Evolutionary conservation across 2,888 invertebrate genomes (phyloP), one percentile per base, ranked within the genome.

Genomic region (Tenodera sinensis): DNA sequence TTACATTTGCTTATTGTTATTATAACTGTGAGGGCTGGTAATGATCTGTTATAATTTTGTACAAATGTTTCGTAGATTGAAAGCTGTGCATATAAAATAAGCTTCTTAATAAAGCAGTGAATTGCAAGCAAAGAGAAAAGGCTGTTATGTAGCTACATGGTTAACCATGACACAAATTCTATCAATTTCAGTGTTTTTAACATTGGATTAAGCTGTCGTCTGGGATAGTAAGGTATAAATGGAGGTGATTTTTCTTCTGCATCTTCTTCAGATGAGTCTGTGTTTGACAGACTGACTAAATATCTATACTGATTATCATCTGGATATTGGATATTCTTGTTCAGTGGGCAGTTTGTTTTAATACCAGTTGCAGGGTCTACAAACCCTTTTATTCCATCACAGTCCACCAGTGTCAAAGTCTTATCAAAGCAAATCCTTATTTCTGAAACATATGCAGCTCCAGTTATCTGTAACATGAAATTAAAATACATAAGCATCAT

Each of bases 391-490:
- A 95, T 94, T 15, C 95, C 95, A 92, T 96, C 95, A 92, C 97
- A 97, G 92, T 97, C 95, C 3, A 95, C 94, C 27, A 96, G 92
- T 82, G 95, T 92, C 28, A 97, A 92, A 0, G 93, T 92, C 92
- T 96, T 97, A 92, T 96, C 94, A 91, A 97, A 96, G 92, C 97
- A 97, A 87, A 97, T 94, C 28, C 96, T 94, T 89, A 97, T 95
- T 92, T 97, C 97, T 28, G 95, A 95, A 87, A 97, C 92, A 92
- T 95, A 96, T 3, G 94, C 94, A 28, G 93, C 92, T 14, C 82
- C 82, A 28, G 82, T 87, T 87, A 83, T 82, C 87, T 94, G 93
- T 28, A 92, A 92, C 88, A 89, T 87, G 91, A 89, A 90, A 85
- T 42, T 15, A 28, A 84, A 8, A 88, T 12, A n/a, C n/a, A 15